These are phyloP conservation scores for Pimephales promelas DNA, from an alignment of 2,113 vertebrate genomes.

Conservation along the genomic window DNA sequence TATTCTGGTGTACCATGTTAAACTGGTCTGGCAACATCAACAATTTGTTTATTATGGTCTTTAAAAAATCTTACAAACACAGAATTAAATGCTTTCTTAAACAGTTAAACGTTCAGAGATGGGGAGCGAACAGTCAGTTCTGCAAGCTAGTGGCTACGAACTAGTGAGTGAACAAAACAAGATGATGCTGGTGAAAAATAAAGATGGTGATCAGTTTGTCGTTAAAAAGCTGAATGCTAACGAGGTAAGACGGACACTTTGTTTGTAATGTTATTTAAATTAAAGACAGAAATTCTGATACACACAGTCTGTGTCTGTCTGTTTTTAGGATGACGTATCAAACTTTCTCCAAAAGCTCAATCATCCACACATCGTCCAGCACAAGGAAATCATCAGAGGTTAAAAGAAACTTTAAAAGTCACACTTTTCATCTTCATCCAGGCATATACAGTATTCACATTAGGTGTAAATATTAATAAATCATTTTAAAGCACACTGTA, in stretches of 20 bases:
- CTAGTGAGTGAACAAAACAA: not conserved
- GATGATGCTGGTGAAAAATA: not conserved
- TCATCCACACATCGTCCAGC: conserved; percentile 2
- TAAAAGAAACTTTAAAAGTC: not conserved
- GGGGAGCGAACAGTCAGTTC: not conserved
- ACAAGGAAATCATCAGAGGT: not conserved
- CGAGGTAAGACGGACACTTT: not conserved
- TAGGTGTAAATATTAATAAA: no score
- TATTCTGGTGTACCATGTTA: no score
- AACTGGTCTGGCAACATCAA: no score
- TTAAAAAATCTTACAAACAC: no score
- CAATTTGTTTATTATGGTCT: no score
- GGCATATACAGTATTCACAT: no score
- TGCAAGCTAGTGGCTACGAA: not conserved
- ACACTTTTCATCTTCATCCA: no score
- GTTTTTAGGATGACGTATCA: not conserved
- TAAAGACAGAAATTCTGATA: not conserved
- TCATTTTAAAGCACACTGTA: no score
- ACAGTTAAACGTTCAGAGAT: not conserved
- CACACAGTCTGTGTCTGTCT: no score
- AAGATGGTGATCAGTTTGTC: not conserved
- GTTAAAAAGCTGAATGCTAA: not conserved
- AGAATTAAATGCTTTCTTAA: no score
- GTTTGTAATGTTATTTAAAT: not conserved
- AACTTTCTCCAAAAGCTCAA: not conserved